Percentiles rank a stretch among this genome's conserved stretches.
These are phyloP conservation scores for Phoeniculus purpureus DNA, from an alignment of 2,797 vertebrate species.

Conservation along the genomic window DNA sequence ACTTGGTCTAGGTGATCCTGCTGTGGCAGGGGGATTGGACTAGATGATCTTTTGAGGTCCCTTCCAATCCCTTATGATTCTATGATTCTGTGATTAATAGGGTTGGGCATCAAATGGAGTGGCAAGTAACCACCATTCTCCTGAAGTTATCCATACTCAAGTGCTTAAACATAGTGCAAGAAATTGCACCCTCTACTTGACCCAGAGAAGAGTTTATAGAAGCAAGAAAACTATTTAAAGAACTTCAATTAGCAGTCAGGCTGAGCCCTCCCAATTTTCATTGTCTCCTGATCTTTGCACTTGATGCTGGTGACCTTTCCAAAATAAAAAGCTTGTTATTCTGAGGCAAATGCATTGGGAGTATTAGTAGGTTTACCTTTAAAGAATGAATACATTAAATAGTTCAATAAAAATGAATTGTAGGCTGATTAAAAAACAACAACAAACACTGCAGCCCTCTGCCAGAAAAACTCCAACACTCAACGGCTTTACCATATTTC, in stretches of 20 bases:
- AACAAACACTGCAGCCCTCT: accelerated
- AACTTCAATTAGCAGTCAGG: not conserved
- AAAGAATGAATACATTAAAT: not conserved
- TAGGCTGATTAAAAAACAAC: not conserved
- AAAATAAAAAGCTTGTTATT: not conserved
- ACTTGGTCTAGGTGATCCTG: too few species aligned
- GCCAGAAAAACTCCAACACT: accelerated
- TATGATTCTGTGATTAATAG: too few species aligned
- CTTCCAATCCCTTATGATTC: too few species aligned
- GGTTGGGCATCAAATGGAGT: not conserved
- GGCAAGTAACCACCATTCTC: not conserved
- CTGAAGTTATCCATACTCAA: not conserved
- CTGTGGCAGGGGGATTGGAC: too few species aligned
- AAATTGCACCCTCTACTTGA: not conserved
- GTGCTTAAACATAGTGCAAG: not conserved
- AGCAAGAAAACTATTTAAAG: not conserved
- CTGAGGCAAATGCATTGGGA: not conserved
- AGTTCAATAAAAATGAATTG: not conserved
- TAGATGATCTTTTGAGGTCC: too few species aligned
- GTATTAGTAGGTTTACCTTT: not conserved
- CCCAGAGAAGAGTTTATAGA: not conserved
- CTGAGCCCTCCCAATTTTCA: not conserved
- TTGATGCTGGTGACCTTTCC: not conserved
- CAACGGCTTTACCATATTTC: not conserved
- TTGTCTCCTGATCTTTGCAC: not conserved